phyloP scores from a whole-genome alignment of 1,140 invertebrate species.

The Drosophila azteca region DNA sequence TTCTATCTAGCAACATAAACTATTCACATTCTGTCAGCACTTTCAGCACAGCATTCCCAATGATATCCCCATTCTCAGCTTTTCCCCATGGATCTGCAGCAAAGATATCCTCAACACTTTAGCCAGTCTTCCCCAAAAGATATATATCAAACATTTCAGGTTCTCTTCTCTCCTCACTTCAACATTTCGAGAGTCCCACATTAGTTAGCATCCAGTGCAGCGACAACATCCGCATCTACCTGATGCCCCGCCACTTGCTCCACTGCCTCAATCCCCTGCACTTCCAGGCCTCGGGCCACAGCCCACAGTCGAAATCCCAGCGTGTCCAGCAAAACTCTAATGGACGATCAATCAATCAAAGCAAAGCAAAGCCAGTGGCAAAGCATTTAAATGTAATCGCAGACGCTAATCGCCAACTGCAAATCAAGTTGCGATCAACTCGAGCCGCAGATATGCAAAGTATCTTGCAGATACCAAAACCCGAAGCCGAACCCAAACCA shows the following conservation, averaged over 20 bases:
- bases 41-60: no score
- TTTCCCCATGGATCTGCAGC: no score
- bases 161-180: not conserved
- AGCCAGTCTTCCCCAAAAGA: no score
- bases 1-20: no score
- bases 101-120: no score
- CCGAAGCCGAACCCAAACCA: not conserved
- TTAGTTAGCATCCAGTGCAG: not conserved
- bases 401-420: slow-evolving; percentile 62
- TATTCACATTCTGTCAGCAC: no score
- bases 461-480: slow-evolving; percentile 29
- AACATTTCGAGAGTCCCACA: not conserved
- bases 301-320: slow-evolving; percentile 9
- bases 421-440: slow-evolving; percentile 67
- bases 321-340: slow-evolving; percentile 26
- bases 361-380: slow-evolving; percentile 60
- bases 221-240: not conserved
- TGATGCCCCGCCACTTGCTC: slow-evolving; percentile 1
- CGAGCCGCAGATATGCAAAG: slow-evolving; percentile 57
- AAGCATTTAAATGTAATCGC: slow-evolving; percentile 75
- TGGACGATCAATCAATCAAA: slow-evolving; percentile 69
- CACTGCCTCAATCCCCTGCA: slow-evolving; percentile 2
- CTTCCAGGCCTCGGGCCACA: slow-evolving; percentile 7
- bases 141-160: not conserved
- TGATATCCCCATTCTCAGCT: no score